Evolutionary conservation across 2,888 invertebrate genomes (phyloP).

Genomic region (Scotopteryx bipunctaria): DNA sequence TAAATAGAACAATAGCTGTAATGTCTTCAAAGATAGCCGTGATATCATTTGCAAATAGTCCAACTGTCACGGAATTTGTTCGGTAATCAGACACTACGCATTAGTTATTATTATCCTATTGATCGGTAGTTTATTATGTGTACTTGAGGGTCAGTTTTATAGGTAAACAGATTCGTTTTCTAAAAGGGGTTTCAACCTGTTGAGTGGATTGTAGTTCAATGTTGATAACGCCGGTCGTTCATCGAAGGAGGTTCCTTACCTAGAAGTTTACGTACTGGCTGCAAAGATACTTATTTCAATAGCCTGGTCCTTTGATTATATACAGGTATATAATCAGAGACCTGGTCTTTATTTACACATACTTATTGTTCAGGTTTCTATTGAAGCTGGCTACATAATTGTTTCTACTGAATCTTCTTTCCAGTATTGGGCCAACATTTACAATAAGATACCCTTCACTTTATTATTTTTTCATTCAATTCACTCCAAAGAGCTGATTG

Average conservation of each 20-base stretch:
- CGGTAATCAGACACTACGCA: constrained; percentile 75
- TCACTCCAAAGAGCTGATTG: too few species aligned
- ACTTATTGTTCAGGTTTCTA: background rate
- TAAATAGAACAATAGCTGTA: constrained; percentile 27
- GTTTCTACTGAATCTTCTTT: too few species aligned
- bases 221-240: constrained; percentile 30
- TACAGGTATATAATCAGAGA: too few species aligned
- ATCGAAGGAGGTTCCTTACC: constrained; percentile 5
- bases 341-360: background rate
- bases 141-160: constrained; percentile 30
- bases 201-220: constrained; percentile 26
- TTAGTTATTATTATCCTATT: constrained; percentile 69
- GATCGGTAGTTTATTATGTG: constrained; percentile 45
- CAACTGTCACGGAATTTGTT: constrained; percentile 52
- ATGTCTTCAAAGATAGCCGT: constrained; percentile 37
- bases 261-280: too few species aligned
- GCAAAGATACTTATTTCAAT: too few species aligned
- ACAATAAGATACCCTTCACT: too few species aligned
- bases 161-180: constrained; percentile 24
- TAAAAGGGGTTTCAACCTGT: constrained; percentile 29
- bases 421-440: too few species aligned
- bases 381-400: too few species aligned
- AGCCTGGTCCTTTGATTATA: too few species aligned
- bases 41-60: constrained; percentile 44
- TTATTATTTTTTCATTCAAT: too few species aligned